Base-by-base conservation (phyloP, 2,888 invertebrate genomes). In the Eremobia ochroleuca region DNA sequence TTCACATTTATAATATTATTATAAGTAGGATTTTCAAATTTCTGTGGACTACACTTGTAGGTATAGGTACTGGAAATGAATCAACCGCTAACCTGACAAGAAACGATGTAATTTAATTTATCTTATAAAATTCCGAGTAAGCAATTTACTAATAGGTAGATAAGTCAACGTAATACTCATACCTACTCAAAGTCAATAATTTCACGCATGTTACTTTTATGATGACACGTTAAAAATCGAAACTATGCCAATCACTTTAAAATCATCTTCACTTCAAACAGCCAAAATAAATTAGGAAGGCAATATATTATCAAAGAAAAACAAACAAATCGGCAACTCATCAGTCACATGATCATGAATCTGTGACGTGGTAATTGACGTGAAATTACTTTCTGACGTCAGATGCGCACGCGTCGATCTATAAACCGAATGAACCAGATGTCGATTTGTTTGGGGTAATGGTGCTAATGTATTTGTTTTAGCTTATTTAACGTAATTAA, bases 371-470 rank as follows among this genome's bases (percentile, higher is more conserved):
- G 55, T 77, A 67, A 88, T 85, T 76, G 81, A 83, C 80, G 78
- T 65, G 59, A 61, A 77, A 77, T 87, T 80, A 70, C 40, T 80
- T 31, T 31, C 71, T 88, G 86, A 86, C 88, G 88, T 89, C 80
- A 84, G 34, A 52, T 25, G 81, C 86, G 82, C 81, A 76, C 65
- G 73, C 70, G 81, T 82, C 37, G 66, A 55, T 74, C 25, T 59
- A 73, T 76, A 79, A 64, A 65, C 58, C 34, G 73, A 73, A 73
- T 46, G 15, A 76, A 62, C 87, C 86, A 89, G 89, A 89, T 88
- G 88, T 74, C 76, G 65, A 28, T 77, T 77, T 85, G 86, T 79
- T 89, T 89, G 74, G 78, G 78, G 73, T 86, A 21, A 77, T 83
- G 37, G 76, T 75, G 61, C 25, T 77, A 85, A 85, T 85, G 72